These are phyloP conservation scores for Phrynocephalus guinanensis DNA, from an alignment of 2,797 vertebrate genomes.

Conservation along the genomic window DNA sequence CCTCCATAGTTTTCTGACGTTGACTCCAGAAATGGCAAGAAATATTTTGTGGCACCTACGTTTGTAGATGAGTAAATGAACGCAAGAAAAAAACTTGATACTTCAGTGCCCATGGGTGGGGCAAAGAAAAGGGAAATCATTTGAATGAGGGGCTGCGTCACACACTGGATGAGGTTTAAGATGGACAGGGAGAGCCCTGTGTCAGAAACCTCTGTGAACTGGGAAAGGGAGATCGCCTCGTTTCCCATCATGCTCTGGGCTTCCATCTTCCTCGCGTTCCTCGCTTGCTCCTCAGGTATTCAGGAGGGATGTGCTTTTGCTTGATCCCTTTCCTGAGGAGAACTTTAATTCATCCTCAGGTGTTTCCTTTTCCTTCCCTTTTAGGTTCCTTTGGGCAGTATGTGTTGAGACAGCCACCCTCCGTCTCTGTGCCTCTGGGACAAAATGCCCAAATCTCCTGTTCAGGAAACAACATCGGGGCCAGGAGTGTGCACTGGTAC, in stretches of 20 bases:
- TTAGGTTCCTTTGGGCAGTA: neutral
- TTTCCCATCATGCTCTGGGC: neutral
- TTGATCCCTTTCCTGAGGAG: rapidly evolving
- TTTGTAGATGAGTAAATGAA: too few relatives aligned
- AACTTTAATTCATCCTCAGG: neutral
- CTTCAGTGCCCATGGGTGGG: too few relatives aligned
- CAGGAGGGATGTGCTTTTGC: neutral
- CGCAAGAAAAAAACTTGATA: too few relatives aligned
- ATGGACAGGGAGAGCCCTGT: too few relatives aligned
- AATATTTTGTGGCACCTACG: too few relatives aligned
- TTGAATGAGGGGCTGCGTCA: neutral
- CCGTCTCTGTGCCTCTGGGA: neutral
- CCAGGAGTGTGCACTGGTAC: constrained; percentile 53
- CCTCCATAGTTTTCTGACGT: too few relatives aligned
- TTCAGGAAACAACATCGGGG: neutral
- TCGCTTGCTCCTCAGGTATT: neutral
- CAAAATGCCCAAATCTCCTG: neutral
- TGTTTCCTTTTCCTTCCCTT: neutral
- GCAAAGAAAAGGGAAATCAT: neutral
- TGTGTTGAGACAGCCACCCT: constrained; percentile 1
- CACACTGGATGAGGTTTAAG: rapidly evolving
- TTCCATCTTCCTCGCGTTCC: neutral
- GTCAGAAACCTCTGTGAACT: neutral
- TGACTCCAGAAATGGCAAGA: too few relatives aligned
- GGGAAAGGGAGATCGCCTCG: rapidly evolving